Evolutionary conservation across 2,113 vertebrate genomes (phyloP).

Genomic region (Plectropomus leopardus): DNA sequence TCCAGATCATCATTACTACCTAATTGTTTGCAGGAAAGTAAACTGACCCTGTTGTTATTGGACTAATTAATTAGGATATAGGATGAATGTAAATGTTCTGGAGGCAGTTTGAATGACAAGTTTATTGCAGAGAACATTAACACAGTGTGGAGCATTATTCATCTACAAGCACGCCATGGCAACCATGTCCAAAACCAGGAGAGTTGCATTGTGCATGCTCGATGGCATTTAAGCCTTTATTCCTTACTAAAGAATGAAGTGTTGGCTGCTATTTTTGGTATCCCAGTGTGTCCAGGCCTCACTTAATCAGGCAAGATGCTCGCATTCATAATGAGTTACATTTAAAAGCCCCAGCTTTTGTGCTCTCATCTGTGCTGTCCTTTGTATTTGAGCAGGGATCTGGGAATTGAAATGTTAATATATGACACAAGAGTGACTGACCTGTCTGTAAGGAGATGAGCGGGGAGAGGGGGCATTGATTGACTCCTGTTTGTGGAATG

Average conservation of each 20-base stretch:
- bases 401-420: constrained; percentile 77
- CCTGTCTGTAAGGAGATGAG: constrained; percentile 61
- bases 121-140: constrained; percentile 46
- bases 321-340: constrained; percentile 46
- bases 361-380: constrained; percentile 25
- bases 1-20: constrained; percentile 63
- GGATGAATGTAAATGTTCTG: constrained; percentile 68
- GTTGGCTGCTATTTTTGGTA: constrained; percentile 9
- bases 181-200: constrained; percentile 20
- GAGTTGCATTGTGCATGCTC: constrained; percentile 32
- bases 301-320: constrained; percentile 28
- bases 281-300: constrained; percentile 10
- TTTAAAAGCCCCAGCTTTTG: constrained; percentile 23
- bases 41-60: constrained; percentile 63
- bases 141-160: constrained; percentile 19
- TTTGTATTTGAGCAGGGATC: constrained; percentile 67
- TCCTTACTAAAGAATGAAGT: constrained; percentile 13
- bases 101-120: constrained; percentile 60
- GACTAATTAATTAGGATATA: constrained; percentile 76
- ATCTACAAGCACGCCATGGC: neutral
- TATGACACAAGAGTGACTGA: constrained; percentile 70
- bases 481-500: constrained; percentile 49
- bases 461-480: constrained; percentile 48
- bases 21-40: constrained; percentile 65
- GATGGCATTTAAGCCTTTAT: constrained; percentile 28